Conservation (phyloP, 2,888 invertebrate species). For the Lasiommata megera region DNA sequence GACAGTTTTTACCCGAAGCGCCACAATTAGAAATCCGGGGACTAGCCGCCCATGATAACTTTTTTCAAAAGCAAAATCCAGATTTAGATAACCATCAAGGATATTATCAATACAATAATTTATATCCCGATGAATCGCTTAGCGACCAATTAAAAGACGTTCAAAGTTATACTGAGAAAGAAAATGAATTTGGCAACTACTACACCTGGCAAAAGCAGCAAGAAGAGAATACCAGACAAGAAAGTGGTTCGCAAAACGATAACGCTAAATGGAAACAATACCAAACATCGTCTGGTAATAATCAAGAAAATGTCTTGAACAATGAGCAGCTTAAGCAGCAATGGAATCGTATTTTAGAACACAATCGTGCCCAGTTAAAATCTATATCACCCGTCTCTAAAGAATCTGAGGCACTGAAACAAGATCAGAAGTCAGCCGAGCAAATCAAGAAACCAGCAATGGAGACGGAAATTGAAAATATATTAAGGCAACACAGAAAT, state of each 20-base stretch:
- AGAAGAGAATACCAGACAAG: not conserved
- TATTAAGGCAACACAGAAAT: slow-evolving; percentile 7
- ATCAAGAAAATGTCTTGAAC: slow-evolving; percentile 24
- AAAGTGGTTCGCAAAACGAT: slow-evolving; percentile 20
- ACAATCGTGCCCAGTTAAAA: slow-evolving; percentile 33
- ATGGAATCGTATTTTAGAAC: slow-evolving; percentile 33
- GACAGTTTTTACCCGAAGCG: not conserved
- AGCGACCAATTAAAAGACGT: not conserved
- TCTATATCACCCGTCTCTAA: slow-evolving; percentile 17
- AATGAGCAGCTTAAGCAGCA: slow-evolving; percentile 31
- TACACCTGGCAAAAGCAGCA: not conserved
- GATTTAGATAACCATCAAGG: slow-evolving; percentile 7
- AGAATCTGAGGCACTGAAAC: slow-evolving; percentile 9
- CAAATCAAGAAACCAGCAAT: slow-evolving; percentile 37
- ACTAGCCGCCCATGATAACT: not conserved
- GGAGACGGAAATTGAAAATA: slow-evolving; percentile 43
- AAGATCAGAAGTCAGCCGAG: slow-evolving; percentile 33
- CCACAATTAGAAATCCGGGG: slow-evolving; percentile 1
- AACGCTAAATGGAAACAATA: slow-evolving; percentile 34
- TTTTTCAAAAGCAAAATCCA: not conserved
- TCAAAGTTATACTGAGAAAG: not conserved
- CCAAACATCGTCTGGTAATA: slow-evolving; percentile 27
- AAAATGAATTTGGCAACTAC: not conserved
- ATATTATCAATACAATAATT: slow-evolving; percentile 1
- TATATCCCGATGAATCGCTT: not conserved